These are phyloP conservation scores for Uropetala carovei DNA, from an alignment of 2,888 invertebrate species.

Conservation along the genomic window DNA sequence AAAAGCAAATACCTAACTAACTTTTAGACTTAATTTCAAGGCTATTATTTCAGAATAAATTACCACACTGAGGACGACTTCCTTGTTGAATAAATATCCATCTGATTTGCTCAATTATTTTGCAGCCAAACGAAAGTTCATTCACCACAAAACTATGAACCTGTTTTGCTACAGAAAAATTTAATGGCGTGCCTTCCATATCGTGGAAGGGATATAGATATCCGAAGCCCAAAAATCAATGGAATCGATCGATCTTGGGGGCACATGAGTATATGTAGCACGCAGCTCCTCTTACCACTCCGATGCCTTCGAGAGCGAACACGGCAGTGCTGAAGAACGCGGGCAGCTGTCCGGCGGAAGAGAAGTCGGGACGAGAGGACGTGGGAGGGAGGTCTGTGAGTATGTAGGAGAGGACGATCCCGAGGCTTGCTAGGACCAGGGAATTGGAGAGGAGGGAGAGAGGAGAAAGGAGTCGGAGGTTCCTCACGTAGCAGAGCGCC, in stretches of 20 bases:
- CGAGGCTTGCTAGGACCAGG: constrained; percentile 89
- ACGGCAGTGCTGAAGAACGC: constrained; percentile 97
- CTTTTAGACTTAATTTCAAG: background rate
- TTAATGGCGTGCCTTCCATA: too few species aligned
- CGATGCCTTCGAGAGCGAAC: constrained; percentile 91
- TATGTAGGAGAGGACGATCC: constrained; percentile 92
- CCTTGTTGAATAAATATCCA: too few species aligned
- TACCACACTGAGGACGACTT: too few species aligned
- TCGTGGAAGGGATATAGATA: too few species aligned
- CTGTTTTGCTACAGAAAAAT: too few species aligned
- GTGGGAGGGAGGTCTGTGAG: constrained; percentile 84
- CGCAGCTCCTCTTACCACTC: constrained; percentile 75
- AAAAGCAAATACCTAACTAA: background rate
- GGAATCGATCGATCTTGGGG: background rate
- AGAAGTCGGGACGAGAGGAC: constrained; percentile 77
- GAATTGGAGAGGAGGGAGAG: constrained; percentile 96
- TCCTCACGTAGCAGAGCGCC: constrained; percentile 85
- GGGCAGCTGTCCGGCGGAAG: constrained; percentile 81
- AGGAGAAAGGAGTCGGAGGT: constrained; percentile 92
- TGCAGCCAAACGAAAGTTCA: too few species aligned
- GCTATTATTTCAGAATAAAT: background rate
- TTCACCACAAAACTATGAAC: too few species aligned
- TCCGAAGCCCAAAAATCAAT: too few species aligned
- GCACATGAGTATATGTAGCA: background rate
- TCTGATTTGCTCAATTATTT: too few species aligned